Evolutionary conservation across 2,888 invertebrate species (phyloP).

Genomic region (Lithophane socia): DNA sequence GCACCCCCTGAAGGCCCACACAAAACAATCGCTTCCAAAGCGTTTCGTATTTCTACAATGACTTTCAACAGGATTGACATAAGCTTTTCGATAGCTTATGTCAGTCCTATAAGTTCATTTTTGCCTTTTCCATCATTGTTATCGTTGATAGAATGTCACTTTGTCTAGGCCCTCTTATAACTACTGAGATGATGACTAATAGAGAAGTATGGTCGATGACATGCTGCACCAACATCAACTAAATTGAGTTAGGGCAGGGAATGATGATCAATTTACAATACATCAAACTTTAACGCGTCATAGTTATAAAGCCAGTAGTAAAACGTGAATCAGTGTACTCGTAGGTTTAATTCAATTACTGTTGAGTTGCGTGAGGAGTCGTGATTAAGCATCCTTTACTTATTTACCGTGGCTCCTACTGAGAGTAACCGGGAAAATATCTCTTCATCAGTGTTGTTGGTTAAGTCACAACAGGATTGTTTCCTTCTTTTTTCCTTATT

Average conservation of each 20-base stretch:
- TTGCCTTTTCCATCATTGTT: no score
- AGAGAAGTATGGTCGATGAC: neutral
- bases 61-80: no score
- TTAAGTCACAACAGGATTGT: conserved; percentile 16
- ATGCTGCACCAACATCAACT: neutral
- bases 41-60: no score
- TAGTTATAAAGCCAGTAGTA: conserved; percentile 1
- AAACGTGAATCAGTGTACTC: conserved; percentile 22
- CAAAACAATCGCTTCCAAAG: no score
- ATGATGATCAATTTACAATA: neutral
- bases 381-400: conserved; percentile 48
- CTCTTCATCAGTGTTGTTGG: conserved; percentile 24
- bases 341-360: conserved; percentile 44
- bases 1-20: no score
- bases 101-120: no score
- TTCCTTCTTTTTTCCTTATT: conserved; percentile 29
- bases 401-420: conserved; percentile 28
- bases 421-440: conserved; percentile 29
- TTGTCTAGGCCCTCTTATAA: no score
- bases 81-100: no score
- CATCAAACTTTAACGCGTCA: neutral
- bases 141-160: no score
- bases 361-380: conserved; percentile 52
- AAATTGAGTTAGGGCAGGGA: neutral
- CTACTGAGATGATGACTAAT: neutral